A percentile compares a stretch with the other conserved stretches of the same genome.
These are phyloP conservation scores for Cairina moschata DNA, from an alignment of 2,113 vertebrate genomes.

Conservation along the genomic window DNA sequence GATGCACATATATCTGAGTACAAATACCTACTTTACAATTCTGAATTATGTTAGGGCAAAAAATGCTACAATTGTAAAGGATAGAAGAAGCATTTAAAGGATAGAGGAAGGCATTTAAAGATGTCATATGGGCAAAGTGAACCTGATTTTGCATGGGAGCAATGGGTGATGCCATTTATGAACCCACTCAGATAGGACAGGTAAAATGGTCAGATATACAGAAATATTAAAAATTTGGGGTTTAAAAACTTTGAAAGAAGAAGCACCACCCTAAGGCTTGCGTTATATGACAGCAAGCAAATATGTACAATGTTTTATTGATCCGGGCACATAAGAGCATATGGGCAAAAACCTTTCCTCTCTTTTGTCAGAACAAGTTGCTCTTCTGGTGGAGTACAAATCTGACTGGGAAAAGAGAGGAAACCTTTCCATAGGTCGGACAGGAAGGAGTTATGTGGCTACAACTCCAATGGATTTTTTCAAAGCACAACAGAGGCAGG, in stretches of 20 bases:
- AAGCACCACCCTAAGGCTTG: background rate
- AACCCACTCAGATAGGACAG: background rate
- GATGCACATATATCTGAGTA: background rate
- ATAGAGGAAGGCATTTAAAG: background rate
- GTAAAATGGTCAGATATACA: background rate
- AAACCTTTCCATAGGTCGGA: background rate
- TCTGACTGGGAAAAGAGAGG: background rate
- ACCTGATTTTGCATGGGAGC: background rate
- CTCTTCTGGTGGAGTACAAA: background rate
- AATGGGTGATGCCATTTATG: background rate
- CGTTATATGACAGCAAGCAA: background rate
- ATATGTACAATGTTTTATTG: background rate
- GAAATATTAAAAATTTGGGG: background rate
- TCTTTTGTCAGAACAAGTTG: background rate
- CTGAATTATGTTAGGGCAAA: background rate
- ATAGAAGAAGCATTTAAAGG: background rate
- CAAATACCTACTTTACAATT: background rate
- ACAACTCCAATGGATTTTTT: background rate
- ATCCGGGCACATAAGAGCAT: background rate
- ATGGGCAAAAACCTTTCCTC: background rate
- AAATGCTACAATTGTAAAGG: background rate
- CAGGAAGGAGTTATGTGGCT: accelerated
- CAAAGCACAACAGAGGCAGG: background rate
- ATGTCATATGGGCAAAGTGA: background rate
- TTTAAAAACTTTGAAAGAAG: background rate